Evolutionary conservation across 2,113 vertebrate genomes (phyloP).

Genomic region (Edolisoma coerulescens): DNA sequence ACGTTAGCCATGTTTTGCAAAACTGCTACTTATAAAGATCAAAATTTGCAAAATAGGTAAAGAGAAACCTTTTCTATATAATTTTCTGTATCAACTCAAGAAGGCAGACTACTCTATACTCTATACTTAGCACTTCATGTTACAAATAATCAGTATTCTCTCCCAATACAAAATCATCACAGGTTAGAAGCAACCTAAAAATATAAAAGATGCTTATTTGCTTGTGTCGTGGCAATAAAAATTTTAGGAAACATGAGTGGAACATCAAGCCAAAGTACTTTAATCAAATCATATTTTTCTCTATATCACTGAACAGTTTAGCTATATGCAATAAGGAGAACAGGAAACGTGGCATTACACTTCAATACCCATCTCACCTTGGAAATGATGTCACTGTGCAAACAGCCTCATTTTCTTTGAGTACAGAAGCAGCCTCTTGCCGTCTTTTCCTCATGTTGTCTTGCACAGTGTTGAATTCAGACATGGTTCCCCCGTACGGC

Average conservation of each 20-base stretch:
- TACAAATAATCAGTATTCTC: neutral
- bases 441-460: slow-evolving; percentile 95
- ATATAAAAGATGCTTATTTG: neutral
- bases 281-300: neutral
- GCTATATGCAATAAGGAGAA: neutral
- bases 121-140: neutral
- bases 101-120: neutral
- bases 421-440: slow-evolving; percentile 85
- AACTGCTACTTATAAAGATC: neutral
- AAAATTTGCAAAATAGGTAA: neutral
- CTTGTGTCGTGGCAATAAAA: neutral
- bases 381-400: slow-evolving; percentile 94
- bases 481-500: slow-evolving; percentile 96
- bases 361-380: slow-evolving; percentile 72
- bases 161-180: neutral
- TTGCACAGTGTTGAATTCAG: slow-evolving; percentile 97
- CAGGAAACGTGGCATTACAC: neutral
- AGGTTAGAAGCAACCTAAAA: neutral
- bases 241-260: rapidly evolving
- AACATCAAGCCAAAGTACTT: neutral
- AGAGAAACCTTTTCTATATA: neutral
- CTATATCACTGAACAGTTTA: neutral
- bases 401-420: slow-evolving; percentile 83
- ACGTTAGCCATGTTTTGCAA: neutral
- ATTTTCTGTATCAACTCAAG: neutral